phyloP scores from a whole-genome alignment of 2,797 vertebrate species.

The Coreius guichenoti region DNA sequence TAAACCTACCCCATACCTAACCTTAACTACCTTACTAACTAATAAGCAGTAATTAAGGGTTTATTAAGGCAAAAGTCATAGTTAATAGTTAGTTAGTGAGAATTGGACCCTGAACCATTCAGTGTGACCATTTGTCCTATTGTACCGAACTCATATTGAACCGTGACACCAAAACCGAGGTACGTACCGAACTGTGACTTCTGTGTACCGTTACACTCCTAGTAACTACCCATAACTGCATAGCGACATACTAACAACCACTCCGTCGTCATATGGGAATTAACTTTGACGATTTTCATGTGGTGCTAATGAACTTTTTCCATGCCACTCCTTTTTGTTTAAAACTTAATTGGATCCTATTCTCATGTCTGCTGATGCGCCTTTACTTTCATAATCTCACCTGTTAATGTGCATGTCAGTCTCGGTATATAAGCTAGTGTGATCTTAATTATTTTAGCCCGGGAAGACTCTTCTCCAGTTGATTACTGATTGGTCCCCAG shows the following conservation, averaged over 20 bases:
- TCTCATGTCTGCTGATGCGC: background rate
- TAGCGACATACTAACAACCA: background rate
- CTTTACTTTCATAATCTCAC: background rate
- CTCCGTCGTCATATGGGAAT: background rate
- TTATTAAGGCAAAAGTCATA: too few species aligned
- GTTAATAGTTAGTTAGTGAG: too few species aligned
- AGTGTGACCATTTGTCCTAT: too few species aligned
- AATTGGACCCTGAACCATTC: too few species aligned
- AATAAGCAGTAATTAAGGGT: too few species aligned
- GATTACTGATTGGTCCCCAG: constrained; percentile 22
- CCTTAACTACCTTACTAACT: too few species aligned
- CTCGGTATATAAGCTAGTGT: background rate
- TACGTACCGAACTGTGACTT: too few species aligned
- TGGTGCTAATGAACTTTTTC: background rate
- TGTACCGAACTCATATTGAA: too few species aligned
- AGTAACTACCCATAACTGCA: background rate
- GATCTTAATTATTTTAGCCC: constrained; percentile 16
- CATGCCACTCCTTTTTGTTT: background rate
- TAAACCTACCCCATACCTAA: too few species aligned
- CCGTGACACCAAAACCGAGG: too few species aligned
- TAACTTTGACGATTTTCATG: background rate
- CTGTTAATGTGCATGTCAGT: background rate
- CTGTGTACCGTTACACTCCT: too few species aligned
- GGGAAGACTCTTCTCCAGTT: background rate
- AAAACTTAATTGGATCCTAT: background rate